Percentiles rank a stretch among this genome's conserved stretches.
Evolutionary conservation across 2,113 vertebrate genomes (phyloP).

Genomic region (Megatriorchis doriae): DNA sequence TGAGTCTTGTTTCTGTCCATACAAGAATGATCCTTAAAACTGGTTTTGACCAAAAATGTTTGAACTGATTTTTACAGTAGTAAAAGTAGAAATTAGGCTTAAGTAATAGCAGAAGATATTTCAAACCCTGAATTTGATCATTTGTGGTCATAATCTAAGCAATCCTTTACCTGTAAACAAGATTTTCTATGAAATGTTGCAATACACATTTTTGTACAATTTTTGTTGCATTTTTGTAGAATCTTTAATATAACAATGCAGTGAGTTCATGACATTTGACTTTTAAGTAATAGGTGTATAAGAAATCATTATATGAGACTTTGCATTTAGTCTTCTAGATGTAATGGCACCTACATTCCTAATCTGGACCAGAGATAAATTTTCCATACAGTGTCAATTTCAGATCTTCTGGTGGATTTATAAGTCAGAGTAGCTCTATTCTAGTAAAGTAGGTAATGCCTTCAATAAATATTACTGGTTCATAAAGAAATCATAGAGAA

Average conservation of each 20-base stretch:
- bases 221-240: background rate
- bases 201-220: background rate
- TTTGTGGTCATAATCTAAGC: background rate
- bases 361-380: background rate
- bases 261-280: background rate
- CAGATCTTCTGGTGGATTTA: background rate
- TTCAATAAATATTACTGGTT: background rate
- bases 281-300: background rate
- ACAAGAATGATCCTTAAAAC: background rate
- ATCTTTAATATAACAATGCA: background rate
- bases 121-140: background rate
- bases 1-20: background rate
- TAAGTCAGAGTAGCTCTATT: background rate
- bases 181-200: background rate
- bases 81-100: background rate
- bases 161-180: background rate
- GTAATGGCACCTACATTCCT: background rate
- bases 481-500: background rate
- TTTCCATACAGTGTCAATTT: background rate
- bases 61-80: background rate
- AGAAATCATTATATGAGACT: background rate
- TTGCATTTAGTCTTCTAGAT: background rate
- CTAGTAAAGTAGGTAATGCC: background rate
- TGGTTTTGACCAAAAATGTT: background rate
- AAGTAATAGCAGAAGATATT: background rate